Percentiles rank a stretch among this genome's conserved stretches.
Evolutionary conservation across 2,888 invertebrate genomes (phyloP).

Genomic region (Sinhomidia bicolor): DNA sequence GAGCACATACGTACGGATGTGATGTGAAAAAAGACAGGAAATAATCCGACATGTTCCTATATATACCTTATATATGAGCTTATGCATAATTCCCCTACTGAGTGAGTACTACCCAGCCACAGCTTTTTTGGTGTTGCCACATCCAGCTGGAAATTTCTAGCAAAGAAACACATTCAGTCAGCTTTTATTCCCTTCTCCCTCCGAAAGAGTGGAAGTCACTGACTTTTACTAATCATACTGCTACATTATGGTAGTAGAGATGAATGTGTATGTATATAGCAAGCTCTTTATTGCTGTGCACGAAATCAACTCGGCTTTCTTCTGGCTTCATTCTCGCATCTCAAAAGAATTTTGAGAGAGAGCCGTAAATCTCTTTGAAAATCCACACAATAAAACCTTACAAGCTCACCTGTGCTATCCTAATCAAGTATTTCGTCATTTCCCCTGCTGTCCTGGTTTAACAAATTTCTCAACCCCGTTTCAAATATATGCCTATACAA

Average conservation of each 20-base stretch:
- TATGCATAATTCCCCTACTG: background rate
- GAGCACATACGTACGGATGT: slow-evolving; percentile 23
- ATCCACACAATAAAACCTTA: slow-evolving; percentile 25
- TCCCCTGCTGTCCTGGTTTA: background rate
- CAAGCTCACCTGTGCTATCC: background rate
- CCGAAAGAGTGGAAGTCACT: slow-evolving; percentile 39
- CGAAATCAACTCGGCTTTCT: background rate
- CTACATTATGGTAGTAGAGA: no score
- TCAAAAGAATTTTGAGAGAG: slow-evolving; percentile 13
- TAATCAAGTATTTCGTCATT: slow-evolving; percentile 2
- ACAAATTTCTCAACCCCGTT: no score
- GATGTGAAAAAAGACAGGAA: slow-evolving; percentile 62
- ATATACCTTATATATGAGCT: background rate
- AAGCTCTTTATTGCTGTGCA: background rate
- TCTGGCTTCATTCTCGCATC: slow-evolving; percentile 2
- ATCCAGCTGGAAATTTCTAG: no score
- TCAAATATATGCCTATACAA: no score
- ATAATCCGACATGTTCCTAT: slow-evolving; percentile 47
- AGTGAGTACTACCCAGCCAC: no score
- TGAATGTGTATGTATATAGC: background rate
- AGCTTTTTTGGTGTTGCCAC: slow-evolving; percentile 13
- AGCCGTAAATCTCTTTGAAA: slow-evolving; percentile 6
- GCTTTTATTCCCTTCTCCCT: slow-evolving; percentile 13
- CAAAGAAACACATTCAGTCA: background rate
- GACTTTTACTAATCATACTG: slow-evolving; percentile 6